Conservation (phyloP, 1,140 invertebrate genomes). For the Eurosta solidaginis region DNA sequence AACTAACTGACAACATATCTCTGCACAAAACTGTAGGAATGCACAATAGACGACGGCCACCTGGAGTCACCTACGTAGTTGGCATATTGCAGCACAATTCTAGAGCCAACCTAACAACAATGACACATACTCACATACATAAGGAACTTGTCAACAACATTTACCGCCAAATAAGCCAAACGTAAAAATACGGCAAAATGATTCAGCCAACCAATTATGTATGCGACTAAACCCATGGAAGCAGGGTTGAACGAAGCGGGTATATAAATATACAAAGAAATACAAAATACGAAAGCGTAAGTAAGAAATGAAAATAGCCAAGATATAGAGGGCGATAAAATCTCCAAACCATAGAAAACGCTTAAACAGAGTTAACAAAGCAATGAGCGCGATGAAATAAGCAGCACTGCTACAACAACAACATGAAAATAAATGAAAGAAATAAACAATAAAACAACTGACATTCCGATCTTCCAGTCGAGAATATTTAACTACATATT, state of each 20-base stretch:
- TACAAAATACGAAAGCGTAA: background rate
- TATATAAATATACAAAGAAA: background rate
- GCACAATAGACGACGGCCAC: too few relatives aligned
- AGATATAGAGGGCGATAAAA: background rate
- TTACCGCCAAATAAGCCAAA: background rate
- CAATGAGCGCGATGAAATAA: background rate
- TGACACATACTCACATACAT: background rate
- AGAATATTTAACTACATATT: too few relatives aligned
- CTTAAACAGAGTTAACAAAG: background rate
- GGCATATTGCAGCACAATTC: too few relatives aligned
- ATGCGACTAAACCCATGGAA: background rate
- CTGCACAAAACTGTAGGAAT: too few relatives aligned
- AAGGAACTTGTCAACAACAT: background rate
- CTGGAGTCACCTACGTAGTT: too few relatives aligned
- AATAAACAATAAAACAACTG: background rate
- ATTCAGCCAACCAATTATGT: conserved; percentile 10
- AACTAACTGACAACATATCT: too few relatives aligned
- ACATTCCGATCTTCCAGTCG: conserved; percentile 19
- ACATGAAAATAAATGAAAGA: too few relatives aligned
- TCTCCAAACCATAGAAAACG: background rate
- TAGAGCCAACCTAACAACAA: background rate
- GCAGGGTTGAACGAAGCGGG: background rate
- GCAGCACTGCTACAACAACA: background rate
- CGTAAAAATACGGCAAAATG: background rate
- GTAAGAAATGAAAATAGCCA: background rate